These are phyloP conservation scores for Brienomyrus longianalis DNA, from an alignment of 2,113 vertebrate genomes.

Conservation along the genomic window DNA sequence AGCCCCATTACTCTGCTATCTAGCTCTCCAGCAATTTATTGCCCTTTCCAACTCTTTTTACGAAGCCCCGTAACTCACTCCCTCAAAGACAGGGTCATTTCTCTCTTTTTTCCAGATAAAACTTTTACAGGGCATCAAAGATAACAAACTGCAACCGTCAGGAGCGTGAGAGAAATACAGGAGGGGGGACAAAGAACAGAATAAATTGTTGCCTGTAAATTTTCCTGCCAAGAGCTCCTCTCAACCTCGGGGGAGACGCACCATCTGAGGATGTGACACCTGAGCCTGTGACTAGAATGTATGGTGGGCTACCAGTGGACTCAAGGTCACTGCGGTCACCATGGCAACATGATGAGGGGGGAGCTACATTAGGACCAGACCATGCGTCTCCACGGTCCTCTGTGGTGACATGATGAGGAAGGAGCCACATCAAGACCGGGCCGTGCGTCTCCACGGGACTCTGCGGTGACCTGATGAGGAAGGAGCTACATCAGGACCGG, in stretches of 20 bases:
- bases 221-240: neutral
- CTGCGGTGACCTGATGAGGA: conserved; percentile 21
- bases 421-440: conserved; percentile 7
- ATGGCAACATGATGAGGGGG: conserved; percentile 15
- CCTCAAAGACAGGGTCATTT: conserved; percentile 46
- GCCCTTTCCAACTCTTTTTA: conserved; percentile 55
- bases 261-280: neutral
- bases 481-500: no score
- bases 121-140: conserved; percentile 55
- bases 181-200: conserved; percentile 33
- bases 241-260: neutral
- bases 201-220: conserved; percentile 54
- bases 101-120: conserved; percentile 52
- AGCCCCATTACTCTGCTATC: conserved; percentile 41
- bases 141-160: conserved; percentile 52
- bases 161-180: conserved; percentile 23
- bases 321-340: neutral
- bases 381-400: conserved; percentile 22
- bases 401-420: conserved; percentile 34
- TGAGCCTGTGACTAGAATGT: neutral
- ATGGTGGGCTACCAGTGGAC: neutral
- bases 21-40: conserved; percentile 48
- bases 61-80: conserved; percentile 49
- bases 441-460: conserved; percentile 19
- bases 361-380: conserved; percentile 2